These are phyloP conservation scores for Odontamblyopus lacepedii DNA, from an alignment of 2,797 vertebrate genomes.

Conservation along the genomic window DNA sequence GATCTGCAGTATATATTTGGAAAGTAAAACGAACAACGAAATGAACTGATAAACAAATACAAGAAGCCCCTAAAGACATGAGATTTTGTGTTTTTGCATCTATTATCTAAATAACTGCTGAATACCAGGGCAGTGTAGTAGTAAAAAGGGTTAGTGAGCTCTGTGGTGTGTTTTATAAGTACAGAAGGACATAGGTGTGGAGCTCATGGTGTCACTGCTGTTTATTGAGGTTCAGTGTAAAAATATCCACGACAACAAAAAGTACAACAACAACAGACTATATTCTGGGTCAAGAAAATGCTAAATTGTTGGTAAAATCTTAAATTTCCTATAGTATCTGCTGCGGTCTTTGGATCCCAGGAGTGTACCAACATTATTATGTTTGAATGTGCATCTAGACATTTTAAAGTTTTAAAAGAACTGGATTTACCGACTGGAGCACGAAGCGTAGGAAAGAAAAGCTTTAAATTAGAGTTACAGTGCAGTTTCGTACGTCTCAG, in stretches of 20 bases:
- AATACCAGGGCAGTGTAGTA: neutral
- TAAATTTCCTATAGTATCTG: neutral
- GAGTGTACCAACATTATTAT: neutral
- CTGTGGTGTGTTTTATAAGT: neutral
- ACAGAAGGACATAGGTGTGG: neutral
- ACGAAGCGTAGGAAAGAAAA: neutral
- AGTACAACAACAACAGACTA: neutral
- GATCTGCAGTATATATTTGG: too few relatives aligned
- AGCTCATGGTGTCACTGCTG: conserved; percentile 1
- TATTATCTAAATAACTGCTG: too few relatives aligned
- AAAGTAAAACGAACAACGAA: too few relatives aligned
- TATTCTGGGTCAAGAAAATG: neutral
- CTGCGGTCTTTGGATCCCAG: neutral
- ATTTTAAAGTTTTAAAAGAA: neutral
- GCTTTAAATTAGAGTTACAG: neutral
- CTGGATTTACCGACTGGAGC: neutral
- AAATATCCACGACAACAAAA: neutral
- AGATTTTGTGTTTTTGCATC: too few relatives aligned
- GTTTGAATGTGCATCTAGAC: neutral
- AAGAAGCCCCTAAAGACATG: too few relatives aligned
- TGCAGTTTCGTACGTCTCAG: neutral
- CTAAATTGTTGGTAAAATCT: neutral
- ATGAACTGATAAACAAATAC: too few relatives aligned
- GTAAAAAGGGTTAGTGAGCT: neutral
- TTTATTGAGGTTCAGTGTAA: neutral